Conservation (phyloP, 2,797 vertebrate species). For the Aldrovandia affinis region DNA sequence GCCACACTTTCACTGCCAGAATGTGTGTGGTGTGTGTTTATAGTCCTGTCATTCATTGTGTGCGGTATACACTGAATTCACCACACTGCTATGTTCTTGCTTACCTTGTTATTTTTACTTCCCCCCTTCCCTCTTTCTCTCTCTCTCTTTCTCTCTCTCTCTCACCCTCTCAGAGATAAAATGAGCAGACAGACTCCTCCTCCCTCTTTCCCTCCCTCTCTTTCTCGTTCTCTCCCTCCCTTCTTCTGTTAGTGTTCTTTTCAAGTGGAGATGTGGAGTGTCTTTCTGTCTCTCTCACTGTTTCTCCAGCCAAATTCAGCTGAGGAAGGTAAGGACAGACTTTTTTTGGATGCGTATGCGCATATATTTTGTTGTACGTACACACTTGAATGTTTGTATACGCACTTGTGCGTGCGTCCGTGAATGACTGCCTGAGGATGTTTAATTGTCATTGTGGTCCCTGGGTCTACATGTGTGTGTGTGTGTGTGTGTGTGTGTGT, state of each 20-base stretch:
- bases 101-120: slow-evolving; percentile 46
- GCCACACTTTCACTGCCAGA: slow-evolving; percentile 18
- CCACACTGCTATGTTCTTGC: slow-evolving; percentile 10
- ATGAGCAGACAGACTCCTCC: slow-evolving; percentile 71
- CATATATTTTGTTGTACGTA: slow-evolving; percentile 5
- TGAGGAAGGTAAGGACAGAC: slow-evolving; percentile 77
- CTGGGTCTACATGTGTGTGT: background rate
- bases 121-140: slow-evolving; percentile 52
- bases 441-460: slow-evolving; percentile 49
- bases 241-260: slow-evolving; percentile 67
- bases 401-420: slow-evolving; percentile 6
- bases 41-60: background rate
- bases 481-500: background rate
- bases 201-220: slow-evolving; percentile 57
- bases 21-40: background rate
- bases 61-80: background rate
- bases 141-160: slow-evolving; percentile 63
- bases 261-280: slow-evolving; percentile 80
- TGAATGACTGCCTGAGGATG: slow-evolving; percentile 41
- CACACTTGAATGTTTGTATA: slow-evolving; percentile 35
- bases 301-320: slow-evolving; percentile 75
- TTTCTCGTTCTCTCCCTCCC: slow-evolving; percentile 55
- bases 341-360: slow-evolving; percentile 10
- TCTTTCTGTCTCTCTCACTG: slow-evolving; percentile 75
- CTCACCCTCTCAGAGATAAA: slow-evolving; percentile 60